Percentiles rank a stretch among this genome's conserved stretches.
phyloP scores from a whole-genome alignment of 2,113 vertebrate species.

The Limnothrissa miodon region DNA sequence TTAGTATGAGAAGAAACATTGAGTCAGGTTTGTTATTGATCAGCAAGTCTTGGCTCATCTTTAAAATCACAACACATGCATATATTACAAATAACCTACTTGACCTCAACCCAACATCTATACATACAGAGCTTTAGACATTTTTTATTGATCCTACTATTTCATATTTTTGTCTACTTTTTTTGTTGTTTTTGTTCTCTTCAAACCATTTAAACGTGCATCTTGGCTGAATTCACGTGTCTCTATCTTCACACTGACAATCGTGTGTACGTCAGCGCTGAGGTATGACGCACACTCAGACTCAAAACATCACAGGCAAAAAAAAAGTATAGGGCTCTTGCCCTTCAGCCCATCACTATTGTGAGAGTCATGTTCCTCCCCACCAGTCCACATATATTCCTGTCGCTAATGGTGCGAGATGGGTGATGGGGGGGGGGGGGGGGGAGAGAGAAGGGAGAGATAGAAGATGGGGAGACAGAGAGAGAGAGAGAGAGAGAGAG shows the following conservation, averaged over 20 bases:
- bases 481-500: background rate
- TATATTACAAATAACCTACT: background rate
- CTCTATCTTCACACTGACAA: background rate
- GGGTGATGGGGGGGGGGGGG: background rate
- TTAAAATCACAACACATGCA: background rate
- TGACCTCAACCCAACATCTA: background rate
- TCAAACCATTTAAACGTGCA: background rate
- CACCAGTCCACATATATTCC: background rate
- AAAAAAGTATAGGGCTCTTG: background rate
- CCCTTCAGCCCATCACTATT: background rate
- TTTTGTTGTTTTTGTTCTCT: background rate
- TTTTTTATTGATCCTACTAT: background rate
- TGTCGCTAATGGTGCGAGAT: background rate
- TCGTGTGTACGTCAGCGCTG: background rate
- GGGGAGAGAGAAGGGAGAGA: slow-evolving; percentile 12
- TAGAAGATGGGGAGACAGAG: background rate
- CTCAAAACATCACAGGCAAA: background rate
- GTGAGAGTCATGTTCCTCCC: background rate
- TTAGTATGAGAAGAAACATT: background rate
- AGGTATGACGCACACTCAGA: background rate
- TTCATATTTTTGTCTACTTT: background rate
- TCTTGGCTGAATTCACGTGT: background rate
- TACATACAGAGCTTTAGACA: background rate
- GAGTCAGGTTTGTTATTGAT: background rate
- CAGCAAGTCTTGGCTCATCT: background rate